Conservation (phyloP, 2,113 vertebrate genomes). For the Anguilla rostrata region DNA sequence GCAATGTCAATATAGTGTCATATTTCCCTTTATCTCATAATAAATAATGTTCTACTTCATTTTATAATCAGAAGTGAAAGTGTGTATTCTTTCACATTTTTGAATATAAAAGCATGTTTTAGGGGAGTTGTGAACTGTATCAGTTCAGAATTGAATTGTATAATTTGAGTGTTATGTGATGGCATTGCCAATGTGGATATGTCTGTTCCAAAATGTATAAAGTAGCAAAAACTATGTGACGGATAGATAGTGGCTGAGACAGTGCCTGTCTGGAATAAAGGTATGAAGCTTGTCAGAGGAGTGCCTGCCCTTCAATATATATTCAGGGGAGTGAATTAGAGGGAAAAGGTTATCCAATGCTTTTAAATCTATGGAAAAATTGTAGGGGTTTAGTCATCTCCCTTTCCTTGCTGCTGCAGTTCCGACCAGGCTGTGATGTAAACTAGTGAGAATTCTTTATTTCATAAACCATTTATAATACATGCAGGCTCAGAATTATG, state of each 20-base stretch:
- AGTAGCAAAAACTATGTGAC: neutral
- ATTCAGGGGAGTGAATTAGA: neutral
- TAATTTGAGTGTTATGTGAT: neutral
- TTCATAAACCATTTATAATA: neutral
- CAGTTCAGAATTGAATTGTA: too few relatives aligned
- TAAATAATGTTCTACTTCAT: neutral
- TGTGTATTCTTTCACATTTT: neutral
- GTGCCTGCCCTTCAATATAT: neutral
- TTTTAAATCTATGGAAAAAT: neutral
- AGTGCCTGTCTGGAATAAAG: neutral
- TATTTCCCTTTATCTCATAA: neutral
- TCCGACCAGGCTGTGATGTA: neutral
- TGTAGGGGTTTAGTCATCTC: neutral
- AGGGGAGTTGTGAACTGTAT: neutral
- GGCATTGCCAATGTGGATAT: neutral
- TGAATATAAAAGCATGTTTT: neutral
- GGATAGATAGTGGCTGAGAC: neutral
- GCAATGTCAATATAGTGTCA: neutral
- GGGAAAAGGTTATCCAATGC: neutral
- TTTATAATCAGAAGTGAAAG: neutral
- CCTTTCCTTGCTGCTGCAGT: neutral
- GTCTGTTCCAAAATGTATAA: neutral
- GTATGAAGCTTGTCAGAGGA: neutral
- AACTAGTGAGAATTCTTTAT: neutral
- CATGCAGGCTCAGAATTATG: too few relatives aligned